A percentile compares a stretch with the other conserved stretches of the same genome.
phyloP scores from a whole-genome alignment of 2,888 invertebrate species.

The Galeruca laticollis region DNA sequence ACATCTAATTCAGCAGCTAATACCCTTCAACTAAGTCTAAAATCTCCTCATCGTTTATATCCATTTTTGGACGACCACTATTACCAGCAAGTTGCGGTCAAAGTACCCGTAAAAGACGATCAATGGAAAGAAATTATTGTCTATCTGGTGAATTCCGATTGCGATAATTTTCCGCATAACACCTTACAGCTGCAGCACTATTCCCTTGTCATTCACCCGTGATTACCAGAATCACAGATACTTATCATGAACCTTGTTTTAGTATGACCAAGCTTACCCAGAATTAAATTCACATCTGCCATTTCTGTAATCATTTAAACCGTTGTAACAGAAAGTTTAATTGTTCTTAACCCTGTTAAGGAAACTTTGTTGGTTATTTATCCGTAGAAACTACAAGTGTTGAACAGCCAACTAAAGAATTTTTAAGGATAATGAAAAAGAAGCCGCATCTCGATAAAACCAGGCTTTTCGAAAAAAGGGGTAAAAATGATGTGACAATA shows the following conservation, averaged over 20 bases:
- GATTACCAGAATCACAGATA: background rate
- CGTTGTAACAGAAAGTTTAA: background rate
- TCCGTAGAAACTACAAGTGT: too few relatives aligned
- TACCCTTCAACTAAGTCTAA: background rate
- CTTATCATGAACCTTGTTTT: background rate
- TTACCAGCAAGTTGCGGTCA: constrained; percentile 11
- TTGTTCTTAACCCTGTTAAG: background rate
- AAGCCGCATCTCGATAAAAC: too few relatives aligned
- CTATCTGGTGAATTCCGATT: constrained; percentile 14
- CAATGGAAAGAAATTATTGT: constrained; percentile 14
- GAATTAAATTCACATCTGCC: background rate
- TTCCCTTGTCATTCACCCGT: background rate
- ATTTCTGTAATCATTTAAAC: background rate
- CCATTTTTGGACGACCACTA: too few relatives aligned
- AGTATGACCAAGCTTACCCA: constrained; percentile 2
- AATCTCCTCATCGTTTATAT: constrained; percentile 14
- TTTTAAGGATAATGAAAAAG: too few relatives aligned
- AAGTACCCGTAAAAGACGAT: constrained; percentile 5
- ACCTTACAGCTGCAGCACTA: background rate
- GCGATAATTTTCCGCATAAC: constrained; percentile 3
- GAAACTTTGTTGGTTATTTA: too few relatives aligned
- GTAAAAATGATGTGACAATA: too few relatives aligned
- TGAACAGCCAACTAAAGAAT: too few relatives aligned
- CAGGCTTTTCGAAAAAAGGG: too few relatives aligned
- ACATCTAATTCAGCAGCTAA: background rate